Evolutionary conservation across 1,140 invertebrate genomes (phyloP), one percentile per base, ranked within the genome.

Genomic region (Heterodera carotae): DNA sequence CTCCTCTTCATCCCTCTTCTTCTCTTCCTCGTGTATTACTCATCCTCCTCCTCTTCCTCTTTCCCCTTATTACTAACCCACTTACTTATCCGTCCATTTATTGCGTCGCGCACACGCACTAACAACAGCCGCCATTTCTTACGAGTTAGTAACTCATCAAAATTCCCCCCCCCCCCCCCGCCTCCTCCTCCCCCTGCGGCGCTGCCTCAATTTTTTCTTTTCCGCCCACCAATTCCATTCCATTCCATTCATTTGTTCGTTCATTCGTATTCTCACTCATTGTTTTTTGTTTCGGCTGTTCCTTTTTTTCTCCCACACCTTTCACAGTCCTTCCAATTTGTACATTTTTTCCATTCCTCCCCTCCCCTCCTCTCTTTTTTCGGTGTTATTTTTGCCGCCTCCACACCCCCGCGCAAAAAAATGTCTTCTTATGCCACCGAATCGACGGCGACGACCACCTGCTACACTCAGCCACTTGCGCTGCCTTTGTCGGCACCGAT

Each of bases 181-280:
- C 39, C 36, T 6, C 29, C 67, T 33, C 29, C 67, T 25, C 67
- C 48, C 67, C 67, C 67, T 15, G 25, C 10, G 25, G 22, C 22
- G n/a, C 34, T 36, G n/a, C 15, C 67, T 15, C 29, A 69, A n/a
- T n/a, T n/a, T n/a, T n/a, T 69, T 39, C 6, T 69, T 68, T 7
- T 29, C 7, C 15, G 2, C 22, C 2, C 67, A 7, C 22, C 48
- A 7, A 2, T 69, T 6, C 36, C 48, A 29, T 69, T 68, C 67
- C 67, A n/a, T 68, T 34, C 12, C 36, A 69, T 67, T 67, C 64
- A 34, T n/a, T 68, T 25, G 6, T 68, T 33, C n/a, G n/a, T n/a
- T n/a, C n/a, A n/a, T n/a, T n/a, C n/a, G n/a, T 68, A n/a, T n/a
- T 2, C 33, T 22, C 66, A 2, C 3, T 6, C 22, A n/a, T 68